Evolutionary conservation across 2,113 vertebrate species (phyloP), one percentile per base, ranked within the genome.

Genomic region (Hystrix cristata): DNA sequence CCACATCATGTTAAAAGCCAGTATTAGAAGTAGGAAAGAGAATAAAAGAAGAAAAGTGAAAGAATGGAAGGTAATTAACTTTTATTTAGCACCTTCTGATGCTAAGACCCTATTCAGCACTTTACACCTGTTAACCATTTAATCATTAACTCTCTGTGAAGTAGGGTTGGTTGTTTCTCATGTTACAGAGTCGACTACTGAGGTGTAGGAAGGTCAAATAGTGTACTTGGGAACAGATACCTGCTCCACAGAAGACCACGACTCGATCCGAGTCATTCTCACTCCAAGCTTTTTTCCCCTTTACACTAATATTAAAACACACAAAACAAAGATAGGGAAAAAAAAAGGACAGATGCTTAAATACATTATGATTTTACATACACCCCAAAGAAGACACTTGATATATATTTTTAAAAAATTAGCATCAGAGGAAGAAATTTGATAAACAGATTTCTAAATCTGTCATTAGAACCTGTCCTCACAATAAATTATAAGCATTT

Each of bases 381-480:
- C 0, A 90, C 21, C 4, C 23, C 25, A 60, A 14, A 62, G 43
- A 91, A 82, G 21, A 82, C 85, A 31, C 8, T 85, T 57, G 25
- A 53, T 82, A 4, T 19, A 16, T 88, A 67, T 79, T 94, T 94
- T 93, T 25, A 15, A 62, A 92, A 80, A 57, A 59, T 62, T 57
- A 86, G 7, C 19, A 79, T 94, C 14, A 91, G 43, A 48, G 7
- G 25, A 86, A 90, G 12, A 43, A 91, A 31, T 2, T 14, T 57
- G 67, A 60, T 93, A 93, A 96, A 94, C 72, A 46, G 0, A 86
- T 74, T 80, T 89, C 48, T 94, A 84, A 88, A 25, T 72, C 43
- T 55, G 38, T 53, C 34, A n/a, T 80, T 31, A 85, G 31, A 57
- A 69, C 4, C 23, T 95, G 18, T 21, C 25, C 21, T 91, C 27